Evolutionary conservation across 2,888 invertebrate genomes (phyloP).

Genomic region (Melanostoma scalare): DNA sequence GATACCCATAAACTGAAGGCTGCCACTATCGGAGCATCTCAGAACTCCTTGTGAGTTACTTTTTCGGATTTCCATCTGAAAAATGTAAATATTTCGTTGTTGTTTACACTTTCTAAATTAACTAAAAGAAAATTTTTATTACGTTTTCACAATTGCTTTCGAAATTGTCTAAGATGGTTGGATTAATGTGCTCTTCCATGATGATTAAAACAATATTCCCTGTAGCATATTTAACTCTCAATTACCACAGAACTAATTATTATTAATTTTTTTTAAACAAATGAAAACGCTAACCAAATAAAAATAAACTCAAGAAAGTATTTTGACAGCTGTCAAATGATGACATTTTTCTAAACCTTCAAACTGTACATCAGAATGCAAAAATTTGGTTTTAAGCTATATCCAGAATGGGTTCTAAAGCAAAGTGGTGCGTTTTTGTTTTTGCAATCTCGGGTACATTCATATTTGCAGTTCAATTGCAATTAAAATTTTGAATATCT

Average conservation of each 20-base stretch:
- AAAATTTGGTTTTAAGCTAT: no score
- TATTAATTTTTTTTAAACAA: conserved; percentile 29
- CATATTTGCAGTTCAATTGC: no score
- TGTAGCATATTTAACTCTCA: not conserved
- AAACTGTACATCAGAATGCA: conserved; percentile 7
- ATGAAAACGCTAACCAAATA: conserved; percentile 21
- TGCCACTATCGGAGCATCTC: conserved; percentile 71
- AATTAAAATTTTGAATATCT: no score
- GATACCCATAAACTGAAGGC: conserved; percentile 74
- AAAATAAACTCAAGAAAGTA: conserved; percentile 25
- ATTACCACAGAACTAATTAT: not conserved
- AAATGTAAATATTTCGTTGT: not conserved
- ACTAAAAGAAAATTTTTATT: not conserved
- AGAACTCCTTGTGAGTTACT: conserved; percentile 62
- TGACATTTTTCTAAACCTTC: conserved; percentile 43
- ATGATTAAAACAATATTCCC: not conserved
- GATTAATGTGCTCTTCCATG: conserved; percentile 74
- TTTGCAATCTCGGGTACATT: no score
- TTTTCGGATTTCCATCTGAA: conserved; percentile 73
- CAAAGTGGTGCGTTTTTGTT: no score
- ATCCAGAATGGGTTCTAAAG: no score
- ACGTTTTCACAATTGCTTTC: conserved; percentile 65
- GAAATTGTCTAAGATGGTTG: conserved; percentile 73
- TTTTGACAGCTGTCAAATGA: conserved; percentile 36
- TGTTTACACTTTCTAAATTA: not conserved